Evolutionary conservation across 1,140 invertebrate genomes (phyloP).

Genomic region (Trichogramma pretiosum): DNA sequence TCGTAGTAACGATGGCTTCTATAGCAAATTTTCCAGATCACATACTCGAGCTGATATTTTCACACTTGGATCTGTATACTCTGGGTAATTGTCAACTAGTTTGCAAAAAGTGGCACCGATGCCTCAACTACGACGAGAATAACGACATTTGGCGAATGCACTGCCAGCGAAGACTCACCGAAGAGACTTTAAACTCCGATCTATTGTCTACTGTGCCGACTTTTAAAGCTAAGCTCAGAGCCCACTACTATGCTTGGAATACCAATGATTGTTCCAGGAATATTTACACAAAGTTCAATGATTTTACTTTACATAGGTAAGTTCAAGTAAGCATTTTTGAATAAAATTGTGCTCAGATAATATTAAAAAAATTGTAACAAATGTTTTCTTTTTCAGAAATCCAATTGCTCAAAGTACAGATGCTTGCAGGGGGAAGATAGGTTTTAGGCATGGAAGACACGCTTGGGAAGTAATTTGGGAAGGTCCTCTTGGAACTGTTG

Average conservation of each 20-base stretch:
- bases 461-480: constrained; percentile 99
- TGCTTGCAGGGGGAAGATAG: constrained; percentile 88
- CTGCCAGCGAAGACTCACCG: constrained; percentile 76
- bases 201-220: constrained; percentile 80
- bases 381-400: constrained; percentile 52
- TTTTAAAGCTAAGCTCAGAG: constrained; percentile 89
- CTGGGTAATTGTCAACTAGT: constrained; percentile 82
- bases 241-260: constrained; percentile 95
- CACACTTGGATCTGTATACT: constrained; percentile 80
- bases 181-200: constrained; percentile 88
- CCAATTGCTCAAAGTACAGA: constrained; percentile 98
- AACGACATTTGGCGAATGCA: constrained; percentile 92
- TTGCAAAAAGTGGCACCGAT: constrained; percentile 87
- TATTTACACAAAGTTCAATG: constrained; percentile 94
- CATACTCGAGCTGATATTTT: constrained; percentile 89
- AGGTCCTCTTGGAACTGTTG: constrained; percentile 91
- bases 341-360: not conserved
- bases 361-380: constrained; percentile 1
- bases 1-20: constrained; percentile 5
- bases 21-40: constrained; percentile 52
- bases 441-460: constrained; percentile 87
- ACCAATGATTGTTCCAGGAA: constrained; percentile 94
- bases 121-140: constrained; percentile 81
- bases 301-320: constrained; percentile 86
- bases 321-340: not conserved